phyloP scores from a whole-genome alignment of 2,113 vertebrate species.

The Reinhardtius hippoglossoides region DNA sequence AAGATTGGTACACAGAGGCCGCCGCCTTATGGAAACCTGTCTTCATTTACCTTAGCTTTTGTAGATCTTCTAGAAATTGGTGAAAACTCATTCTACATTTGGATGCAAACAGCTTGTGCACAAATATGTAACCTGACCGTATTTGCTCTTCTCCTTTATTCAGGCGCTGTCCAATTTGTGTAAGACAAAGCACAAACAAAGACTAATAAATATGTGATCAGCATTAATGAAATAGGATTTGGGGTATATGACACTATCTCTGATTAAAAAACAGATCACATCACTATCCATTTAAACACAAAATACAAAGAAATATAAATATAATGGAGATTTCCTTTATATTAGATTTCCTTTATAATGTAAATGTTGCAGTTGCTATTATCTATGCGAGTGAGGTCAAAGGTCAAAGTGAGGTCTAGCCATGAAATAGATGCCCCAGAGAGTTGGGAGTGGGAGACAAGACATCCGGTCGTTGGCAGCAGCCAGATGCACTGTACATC shows the following conservation, averaged over 20 bases:
- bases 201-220: too few relatives aligned
- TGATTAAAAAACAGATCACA: background rate
- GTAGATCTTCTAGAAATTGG: too few relatives aligned
- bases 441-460: constrained; percentile 13
- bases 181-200: background rate
- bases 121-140: background rate
- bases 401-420: background rate
- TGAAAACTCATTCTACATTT: too few relatives aligned
- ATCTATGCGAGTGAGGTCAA: background rate
- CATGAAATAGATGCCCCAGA: constrained; percentile 6
- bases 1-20: too few relatives aligned
- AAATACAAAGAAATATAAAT: background rate
- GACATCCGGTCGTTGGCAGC: constrained; percentile 28
- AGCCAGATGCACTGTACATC: constrained; percentile 22
- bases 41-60: too few relatives aligned
- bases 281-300: background rate
- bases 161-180: background rate
- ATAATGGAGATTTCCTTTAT: background rate
- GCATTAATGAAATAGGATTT: background rate
- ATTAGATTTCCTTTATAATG: background rate
- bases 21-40: too few relatives aligned
- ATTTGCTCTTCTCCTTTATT: background rate
- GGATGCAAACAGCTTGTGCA: too few relatives aligned
- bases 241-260: background rate
- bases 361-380: background rate